These are phyloP conservation scores for Chionis minor DNA, from an alignment of 2,113 vertebrate genomes.

Conservation along the genomic window DNA sequence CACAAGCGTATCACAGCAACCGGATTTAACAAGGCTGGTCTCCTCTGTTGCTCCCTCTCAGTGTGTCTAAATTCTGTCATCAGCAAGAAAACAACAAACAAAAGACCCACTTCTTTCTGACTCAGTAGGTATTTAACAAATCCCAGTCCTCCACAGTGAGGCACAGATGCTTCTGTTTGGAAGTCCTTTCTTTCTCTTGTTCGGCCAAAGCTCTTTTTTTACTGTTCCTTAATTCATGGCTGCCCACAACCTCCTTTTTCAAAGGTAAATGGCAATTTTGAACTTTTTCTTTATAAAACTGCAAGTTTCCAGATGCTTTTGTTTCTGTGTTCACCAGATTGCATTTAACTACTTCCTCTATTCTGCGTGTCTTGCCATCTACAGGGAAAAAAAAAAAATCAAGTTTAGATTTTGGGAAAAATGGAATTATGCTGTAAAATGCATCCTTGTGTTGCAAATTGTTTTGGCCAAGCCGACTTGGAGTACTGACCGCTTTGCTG, in stretches of 20 bases:
- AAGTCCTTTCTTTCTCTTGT: conserved; percentile 56
- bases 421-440: neutral
- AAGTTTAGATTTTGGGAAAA: neutral
- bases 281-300: conserved; percentile 82
- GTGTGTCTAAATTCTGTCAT: neutral
- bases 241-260: neutral
- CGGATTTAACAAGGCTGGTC: conserved; percentile 29
- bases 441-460: neutral
- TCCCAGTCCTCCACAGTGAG: conserved; percentile 85
- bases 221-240: conserved; percentile 50
- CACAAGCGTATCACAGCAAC: conserved; percentile 44
- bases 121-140: conserved; percentile 89
- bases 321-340: conserved; percentile 35
- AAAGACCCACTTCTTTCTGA: conserved; percentile 36
- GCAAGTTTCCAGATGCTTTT: conserved; percentile 71
- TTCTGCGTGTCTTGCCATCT: conserved; percentile 85
- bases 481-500: neutral
- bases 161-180: conserved; percentile 77
- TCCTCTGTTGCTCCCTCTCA: conserved; percentile 32
- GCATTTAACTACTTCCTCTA: conserved; percentile 59
- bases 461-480: neutral
- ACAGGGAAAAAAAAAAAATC: neutral
- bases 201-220: conserved; percentile 77
- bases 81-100: conserved; percentile 50
- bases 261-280: conserved; percentile 49